phyloP scores from a whole-genome alignment of 2,797 vertebrate genomes.

The Brachymystax lenok region DNA sequence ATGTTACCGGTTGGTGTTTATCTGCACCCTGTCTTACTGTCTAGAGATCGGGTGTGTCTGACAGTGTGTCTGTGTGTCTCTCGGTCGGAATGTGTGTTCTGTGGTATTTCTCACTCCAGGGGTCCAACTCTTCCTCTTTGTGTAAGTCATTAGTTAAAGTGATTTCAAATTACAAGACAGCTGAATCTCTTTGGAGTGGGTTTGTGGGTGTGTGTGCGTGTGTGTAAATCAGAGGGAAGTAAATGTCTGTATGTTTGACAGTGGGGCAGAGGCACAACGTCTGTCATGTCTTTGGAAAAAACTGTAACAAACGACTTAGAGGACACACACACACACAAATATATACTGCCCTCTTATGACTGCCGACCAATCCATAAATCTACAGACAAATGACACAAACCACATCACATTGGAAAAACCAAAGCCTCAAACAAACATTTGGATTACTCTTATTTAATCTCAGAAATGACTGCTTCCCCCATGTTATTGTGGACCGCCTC shows the following conservation, averaged over 20 bases:
- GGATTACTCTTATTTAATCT: not conserved
- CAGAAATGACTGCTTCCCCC: not conserved
- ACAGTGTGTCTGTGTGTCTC: not conserved
- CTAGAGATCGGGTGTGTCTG: not conserved
- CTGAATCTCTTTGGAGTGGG: not conserved
- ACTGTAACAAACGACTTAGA: not conserved
- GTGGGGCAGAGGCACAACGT: not conserved
- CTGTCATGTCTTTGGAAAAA: not conserved
- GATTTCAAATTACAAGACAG: not conserved
- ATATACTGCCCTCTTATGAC: not conserved
- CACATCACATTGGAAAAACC: not conserved
- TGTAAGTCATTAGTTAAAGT: not conserved
- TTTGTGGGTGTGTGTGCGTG: not conserved
- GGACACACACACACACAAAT: not conserved
- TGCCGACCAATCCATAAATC: not conserved
- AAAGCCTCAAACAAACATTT: not conserved
- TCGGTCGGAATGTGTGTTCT: not conserved
- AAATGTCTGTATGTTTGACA: not conserved
- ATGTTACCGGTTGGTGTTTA: not conserved
- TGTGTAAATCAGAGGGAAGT: not conserved
- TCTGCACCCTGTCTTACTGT: not conserved
- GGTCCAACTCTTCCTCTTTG: not conserved
- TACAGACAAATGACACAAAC: not conserved
- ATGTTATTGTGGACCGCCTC: no score
- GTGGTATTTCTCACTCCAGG: constrained; percentile 5